phyloP scores from a whole-genome alignment of 2,113 vertebrate species.

The Tylochromis polylepis region DNA sequence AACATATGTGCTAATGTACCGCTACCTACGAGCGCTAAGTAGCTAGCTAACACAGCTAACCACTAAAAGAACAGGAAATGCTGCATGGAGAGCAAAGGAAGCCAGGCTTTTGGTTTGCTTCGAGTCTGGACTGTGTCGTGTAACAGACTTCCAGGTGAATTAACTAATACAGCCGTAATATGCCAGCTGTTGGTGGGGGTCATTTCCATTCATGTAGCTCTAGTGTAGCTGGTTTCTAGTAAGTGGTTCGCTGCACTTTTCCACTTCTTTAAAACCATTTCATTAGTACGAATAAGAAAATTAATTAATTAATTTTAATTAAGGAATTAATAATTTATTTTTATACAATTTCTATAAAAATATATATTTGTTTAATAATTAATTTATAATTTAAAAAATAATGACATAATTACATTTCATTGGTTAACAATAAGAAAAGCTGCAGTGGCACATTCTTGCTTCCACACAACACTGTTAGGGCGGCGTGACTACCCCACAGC shows the following conservation, averaged over 20 bases:
- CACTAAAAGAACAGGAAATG: neutral
- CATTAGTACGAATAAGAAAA: fast-evolving
- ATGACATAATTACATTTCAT: too few relatives aligned
- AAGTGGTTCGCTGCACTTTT: neutral
- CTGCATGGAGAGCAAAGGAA: neutral
- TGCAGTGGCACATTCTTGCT: neutral
- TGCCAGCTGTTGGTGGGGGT: neutral
- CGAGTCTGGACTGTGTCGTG: neutral
- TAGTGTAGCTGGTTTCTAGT: neutral
- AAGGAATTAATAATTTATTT: neutral
- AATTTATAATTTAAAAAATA: too few relatives aligned
- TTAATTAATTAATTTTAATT: neutral
- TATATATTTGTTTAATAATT: neutral
- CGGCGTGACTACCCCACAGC: neutral
- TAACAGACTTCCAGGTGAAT: fast-evolving
- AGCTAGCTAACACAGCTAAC: neutral
- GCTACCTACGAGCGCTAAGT: neutral
- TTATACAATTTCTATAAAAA: fast-evolving
- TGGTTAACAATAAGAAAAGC: neutral
- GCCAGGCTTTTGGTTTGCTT: neutral
- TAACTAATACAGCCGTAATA: neutral
- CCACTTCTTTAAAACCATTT: neutral
- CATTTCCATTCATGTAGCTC: neutral
- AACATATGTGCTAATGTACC: fast-evolving
- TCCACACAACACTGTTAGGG: neutral